Conservation (phyloP, 2,113 vertebrate species). For the Cavia porcellus region DNA sequence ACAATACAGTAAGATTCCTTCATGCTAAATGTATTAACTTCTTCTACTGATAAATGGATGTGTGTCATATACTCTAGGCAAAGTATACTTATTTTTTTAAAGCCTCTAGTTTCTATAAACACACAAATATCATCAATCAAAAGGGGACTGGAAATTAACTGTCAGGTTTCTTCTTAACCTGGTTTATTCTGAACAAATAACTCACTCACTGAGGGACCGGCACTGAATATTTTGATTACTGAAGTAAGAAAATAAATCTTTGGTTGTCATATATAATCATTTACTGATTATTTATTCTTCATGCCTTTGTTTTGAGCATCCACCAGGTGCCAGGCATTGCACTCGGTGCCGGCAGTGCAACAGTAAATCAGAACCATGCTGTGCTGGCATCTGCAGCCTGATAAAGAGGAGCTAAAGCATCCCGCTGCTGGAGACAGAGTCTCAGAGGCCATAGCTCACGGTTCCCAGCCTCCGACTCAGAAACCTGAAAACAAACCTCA, state of each 20-base stretch:
- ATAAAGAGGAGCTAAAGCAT: not conserved
- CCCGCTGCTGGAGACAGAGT: not conserved
- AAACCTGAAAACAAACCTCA: not conserved
- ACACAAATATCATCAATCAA: slow-evolving; percentile 72
- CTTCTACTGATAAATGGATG: slow-evolving; percentile 53
- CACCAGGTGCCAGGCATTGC: not conserved
- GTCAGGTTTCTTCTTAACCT: slow-evolving; percentile 59
- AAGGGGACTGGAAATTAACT: slow-evolving; percentile 68
- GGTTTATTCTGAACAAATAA: slow-evolving; percentile 62
- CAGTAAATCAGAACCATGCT: not conserved
- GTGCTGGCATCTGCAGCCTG: not conserved
- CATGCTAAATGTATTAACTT: slow-evolving; percentile 13
- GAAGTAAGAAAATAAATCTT: slow-evolving; percentile 70
- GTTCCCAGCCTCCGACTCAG: not conserved
- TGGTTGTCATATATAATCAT: slow-evolving; percentile 4
- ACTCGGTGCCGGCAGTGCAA: not conserved
- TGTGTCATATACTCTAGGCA: slow-evolving; percentile 48
- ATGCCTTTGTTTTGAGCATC: not conserved
- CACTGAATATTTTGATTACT: slow-evolving; percentile 37
- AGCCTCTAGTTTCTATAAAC: slow-evolving; percentile 14
- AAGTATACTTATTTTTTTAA: slow-evolving; percentile 54
- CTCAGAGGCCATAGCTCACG: not conserved
- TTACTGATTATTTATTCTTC: not conserved
- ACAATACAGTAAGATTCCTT: slow-evolving; percentile 12
- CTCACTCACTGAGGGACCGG: not conserved